Conservation (phyloP, 1,140 invertebrate genomes). For the Mercenaria mercenaria region DNA sequence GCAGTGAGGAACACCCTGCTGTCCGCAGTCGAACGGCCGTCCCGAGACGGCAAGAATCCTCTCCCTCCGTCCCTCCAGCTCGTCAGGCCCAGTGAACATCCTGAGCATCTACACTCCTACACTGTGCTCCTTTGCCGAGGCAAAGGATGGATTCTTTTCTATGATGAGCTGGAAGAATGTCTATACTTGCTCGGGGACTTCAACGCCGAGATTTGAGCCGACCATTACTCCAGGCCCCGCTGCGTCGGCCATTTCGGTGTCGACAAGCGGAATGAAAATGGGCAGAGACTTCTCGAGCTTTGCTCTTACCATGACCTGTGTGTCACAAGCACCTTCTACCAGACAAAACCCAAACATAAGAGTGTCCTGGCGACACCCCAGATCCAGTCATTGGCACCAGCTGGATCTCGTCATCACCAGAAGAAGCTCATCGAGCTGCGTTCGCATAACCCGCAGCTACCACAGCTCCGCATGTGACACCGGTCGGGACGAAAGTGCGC, state of each 20-base stretch:
- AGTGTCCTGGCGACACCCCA: slow-evolving; percentile 70
- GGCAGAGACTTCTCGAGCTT: slow-evolving; percentile 65
- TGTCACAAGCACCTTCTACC: slow-evolving; percentile 52
- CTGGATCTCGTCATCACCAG: slow-evolving; percentile 59
- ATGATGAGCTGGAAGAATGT: slow-evolving; percentile 22
- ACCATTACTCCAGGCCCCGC: slow-evolving; percentile 34
- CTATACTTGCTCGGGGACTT: slow-evolving; percentile 67
- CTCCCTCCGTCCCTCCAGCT: slow-evolving; percentile 16
- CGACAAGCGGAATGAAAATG: slow-evolving; percentile 68
- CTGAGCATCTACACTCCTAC: too few relatives aligned
- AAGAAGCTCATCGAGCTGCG: background rate
- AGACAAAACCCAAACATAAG: slow-evolving; percentile 65
- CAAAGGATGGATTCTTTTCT: slow-evolving; percentile 66
- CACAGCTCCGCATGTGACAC: slow-evolving; percentile 69
- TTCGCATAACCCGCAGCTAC: slow-evolving; percentile 54
- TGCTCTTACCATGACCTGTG: slow-evolving; percentile 42
- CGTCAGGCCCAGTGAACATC: too few relatives aligned
- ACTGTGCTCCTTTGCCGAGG: background rate
- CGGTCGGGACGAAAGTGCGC: slow-evolving; percentile 50
- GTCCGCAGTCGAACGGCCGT: slow-evolving; percentile 12
- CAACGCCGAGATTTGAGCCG: slow-evolving; percentile 64
- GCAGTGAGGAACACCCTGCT: slow-evolving; percentile 50
- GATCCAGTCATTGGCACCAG: slow-evolving; percentile 66
- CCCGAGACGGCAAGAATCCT: slow-evolving; percentile 47
- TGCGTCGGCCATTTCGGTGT: slow-evolving; percentile 60